Conservation (phyloP, 2,113 vertebrate species). For the Melanerpes formicivorus region DNA sequence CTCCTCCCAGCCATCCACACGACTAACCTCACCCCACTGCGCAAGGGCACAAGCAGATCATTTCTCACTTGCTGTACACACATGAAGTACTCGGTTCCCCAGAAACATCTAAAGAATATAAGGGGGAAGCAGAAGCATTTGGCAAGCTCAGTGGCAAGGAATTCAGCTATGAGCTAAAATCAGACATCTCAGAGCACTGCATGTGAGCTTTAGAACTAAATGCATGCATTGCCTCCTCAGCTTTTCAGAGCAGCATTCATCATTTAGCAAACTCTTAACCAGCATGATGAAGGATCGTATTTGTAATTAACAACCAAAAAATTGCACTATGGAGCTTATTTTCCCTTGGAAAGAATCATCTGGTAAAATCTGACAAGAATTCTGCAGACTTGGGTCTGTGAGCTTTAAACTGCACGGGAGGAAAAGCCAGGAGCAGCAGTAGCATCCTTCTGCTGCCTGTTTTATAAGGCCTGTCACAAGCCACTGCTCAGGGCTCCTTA, state of each 20-base stretch:
- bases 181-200: background rate
- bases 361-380: background rate
- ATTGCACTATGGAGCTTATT: background rate
- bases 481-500: background rate
- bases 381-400: background rate
- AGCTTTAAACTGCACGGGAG: background rate
- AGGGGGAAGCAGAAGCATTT: background rate
- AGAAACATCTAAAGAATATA: background rate
- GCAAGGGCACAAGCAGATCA: background rate
- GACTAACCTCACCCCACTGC: background rate
- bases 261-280: constrained; percentile 22
- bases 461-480: background rate
- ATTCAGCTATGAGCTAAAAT: background rate
- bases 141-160: constrained; percentile 2
- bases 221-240: background rate
- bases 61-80: background rate
- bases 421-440: rapidly evolving
- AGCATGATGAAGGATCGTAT: background rate
- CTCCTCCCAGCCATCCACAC: background rate
- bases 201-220: background rate
- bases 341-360: background rate
- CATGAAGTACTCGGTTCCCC: background rate
- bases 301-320: background rate
- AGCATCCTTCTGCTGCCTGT: background rate
- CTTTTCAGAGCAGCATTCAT: background rate